Percentiles rank a stretch among this genome's conserved stretches.
phyloP scores from a whole-genome alignment of 2,113 vertebrate genomes.

The Trachemys scripta region DNA sequence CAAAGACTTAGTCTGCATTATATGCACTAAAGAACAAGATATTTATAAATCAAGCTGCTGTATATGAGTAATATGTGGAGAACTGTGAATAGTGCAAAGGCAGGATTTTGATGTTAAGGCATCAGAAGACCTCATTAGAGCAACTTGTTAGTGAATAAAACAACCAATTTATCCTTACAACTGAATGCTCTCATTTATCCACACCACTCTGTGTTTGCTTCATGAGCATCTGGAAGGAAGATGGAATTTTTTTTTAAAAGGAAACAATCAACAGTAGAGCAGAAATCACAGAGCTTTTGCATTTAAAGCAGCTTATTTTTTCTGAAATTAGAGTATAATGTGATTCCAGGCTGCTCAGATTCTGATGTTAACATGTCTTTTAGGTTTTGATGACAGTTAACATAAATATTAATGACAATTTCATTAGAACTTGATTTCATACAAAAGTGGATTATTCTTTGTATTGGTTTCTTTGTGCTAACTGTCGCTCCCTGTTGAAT shows the following conservation, averaged over 20 bases:
- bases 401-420: conserved; percentile 75
- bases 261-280: conserved; percentile 57
- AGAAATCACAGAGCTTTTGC: conserved; percentile 67
- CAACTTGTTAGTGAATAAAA: conserved; percentile 34
- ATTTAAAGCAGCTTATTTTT: conserved; percentile 65
- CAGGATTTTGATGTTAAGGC: conserved; percentile 29
- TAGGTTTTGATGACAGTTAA: conserved; percentile 62
- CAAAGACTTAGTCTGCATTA: background rate
- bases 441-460: conserved; percentile 50
- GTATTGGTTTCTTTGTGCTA: conserved; percentile 26
- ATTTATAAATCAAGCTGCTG: background rate
- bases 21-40: background rate
- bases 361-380: conserved; percentile 52
- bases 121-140: conserved; percentile 48
- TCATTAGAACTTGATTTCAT: conserved; percentile 65
- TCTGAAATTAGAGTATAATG: conserved; percentile 44
- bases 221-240: conserved; percentile 77
- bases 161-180: conserved; percentile 49
- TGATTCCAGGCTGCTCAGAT: conserved; percentile 42
- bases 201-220: conserved; percentile 52
- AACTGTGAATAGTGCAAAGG: background rate
- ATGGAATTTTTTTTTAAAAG: conserved; percentile 61
- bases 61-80: background rate
- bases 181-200: conserved; percentile 51
- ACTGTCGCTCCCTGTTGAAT: conserved; percentile 6